Base-by-base conservation (phyloP, 2,888 invertebrate genomes). In the Clepsis dumicolana region DNA sequence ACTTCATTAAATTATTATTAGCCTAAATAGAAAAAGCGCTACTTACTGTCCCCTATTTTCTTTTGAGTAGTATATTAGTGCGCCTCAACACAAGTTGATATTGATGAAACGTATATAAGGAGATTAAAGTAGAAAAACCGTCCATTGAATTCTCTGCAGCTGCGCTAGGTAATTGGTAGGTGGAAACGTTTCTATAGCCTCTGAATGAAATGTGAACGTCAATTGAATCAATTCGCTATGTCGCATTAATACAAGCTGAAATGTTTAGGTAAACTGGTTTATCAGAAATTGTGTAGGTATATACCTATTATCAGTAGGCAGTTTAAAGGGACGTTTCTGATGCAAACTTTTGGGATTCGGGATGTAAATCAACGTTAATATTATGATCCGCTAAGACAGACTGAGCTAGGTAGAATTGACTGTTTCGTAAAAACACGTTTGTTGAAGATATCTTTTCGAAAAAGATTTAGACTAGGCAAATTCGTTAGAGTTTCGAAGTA, bases 391-490 rank as follows among this genome's bases (percentile, higher is more conserved):
- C 21, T 56, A 14, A 21, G 7, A 21, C 14, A 52, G 52, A 14
- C 21, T 56, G 14, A 21, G 7, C 35, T n/a, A 52, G 52, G 25
- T 10, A 21, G 27, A 59, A 44, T 41, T 44, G n/a, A 16, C 59
- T 27, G 41, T 41, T 38, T 24, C 16, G 27, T 14, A 16, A 59
- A 41, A 10, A 41, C 14, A 27, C 25, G n/a, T 14, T 25, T 41
- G 18, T 41, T 16, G 25, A 4, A 12, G 7, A 41, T 59, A 16
- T 57, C 38, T 57, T 59, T 27, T 25, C 59, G 8, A 38, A 25
- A 44, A 44, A 44, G 25, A 44, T 59, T 59, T 41, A 41, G 25
- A 16, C 59, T 27, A 25, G 24, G 16, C 27, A 59, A 57, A 44
- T 59, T 59, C 59, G 41, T 59, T 59, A 59, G 27, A 0, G 16